Evolutionary conservation across 1,140 invertebrate species (phyloP).

Genomic region (Cotesia vestalis): DNA sequence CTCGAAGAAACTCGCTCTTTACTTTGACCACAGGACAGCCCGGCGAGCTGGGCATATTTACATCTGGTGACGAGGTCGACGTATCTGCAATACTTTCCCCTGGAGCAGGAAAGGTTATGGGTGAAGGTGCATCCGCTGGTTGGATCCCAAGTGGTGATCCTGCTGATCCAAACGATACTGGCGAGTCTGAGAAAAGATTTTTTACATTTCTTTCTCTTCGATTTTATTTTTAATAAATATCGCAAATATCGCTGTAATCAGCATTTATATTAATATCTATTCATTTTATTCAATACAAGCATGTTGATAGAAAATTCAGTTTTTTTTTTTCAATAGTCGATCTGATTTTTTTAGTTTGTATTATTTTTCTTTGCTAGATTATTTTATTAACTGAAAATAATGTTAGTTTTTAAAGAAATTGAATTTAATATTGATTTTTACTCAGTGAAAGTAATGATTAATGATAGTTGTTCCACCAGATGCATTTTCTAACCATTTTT

Average conservation of each 20-base stretch:
- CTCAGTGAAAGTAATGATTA: no score
- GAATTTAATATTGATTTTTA: no score
- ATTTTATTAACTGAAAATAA: neutral
- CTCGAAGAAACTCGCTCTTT: constrained; percentile 63
- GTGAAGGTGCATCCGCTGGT: constrained; percentile 63
- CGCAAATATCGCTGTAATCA: constrained; percentile 19
- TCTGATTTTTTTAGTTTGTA: neutral
- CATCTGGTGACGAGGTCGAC: constrained; percentile 86
- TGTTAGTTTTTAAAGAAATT: no score
- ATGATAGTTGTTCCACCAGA: no score
- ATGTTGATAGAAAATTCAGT: neutral
- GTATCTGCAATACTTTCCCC: constrained; percentile 90
- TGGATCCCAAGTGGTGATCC: constrained; percentile 62
- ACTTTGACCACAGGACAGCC: constrained; percentile 65
- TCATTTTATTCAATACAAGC: no score
- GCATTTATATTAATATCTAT: constrained; percentile 16
- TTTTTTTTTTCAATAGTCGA: neutral
- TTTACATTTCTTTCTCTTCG: constrained; percentile 24
- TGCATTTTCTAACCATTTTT: no score
- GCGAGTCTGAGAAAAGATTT: constrained; percentile 61
- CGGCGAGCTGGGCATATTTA: constrained; percentile 79
- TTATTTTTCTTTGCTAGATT: neutral
- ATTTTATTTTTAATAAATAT: constrained; percentile 31
- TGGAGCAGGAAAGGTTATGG: constrained; percentile 68
- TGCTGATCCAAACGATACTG: constrained; percentile 65